Conservation (phyloP, 2,888 invertebrate species). For the Crepidodera aurea region DNA sequence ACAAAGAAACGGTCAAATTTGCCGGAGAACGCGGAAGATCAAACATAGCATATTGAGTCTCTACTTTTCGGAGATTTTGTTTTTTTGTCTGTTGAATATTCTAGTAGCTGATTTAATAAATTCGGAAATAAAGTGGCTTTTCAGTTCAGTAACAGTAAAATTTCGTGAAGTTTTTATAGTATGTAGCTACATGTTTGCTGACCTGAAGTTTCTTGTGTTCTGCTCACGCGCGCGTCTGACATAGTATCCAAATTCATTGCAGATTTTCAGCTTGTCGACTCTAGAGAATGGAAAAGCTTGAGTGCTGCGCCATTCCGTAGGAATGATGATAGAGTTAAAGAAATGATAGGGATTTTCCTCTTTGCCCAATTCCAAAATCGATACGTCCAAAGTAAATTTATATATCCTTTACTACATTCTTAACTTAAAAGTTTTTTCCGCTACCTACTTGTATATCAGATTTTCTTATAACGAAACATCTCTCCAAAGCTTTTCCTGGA, state of each 20-base stretch:
- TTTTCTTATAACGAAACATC: background rate
- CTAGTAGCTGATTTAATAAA: constrained; percentile 21
- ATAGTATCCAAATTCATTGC: constrained; percentile 62
- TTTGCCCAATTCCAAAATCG: constrained; percentile 59
- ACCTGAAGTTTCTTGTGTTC: constrained; percentile 43
- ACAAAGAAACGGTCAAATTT: background rate
- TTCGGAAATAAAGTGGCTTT: constrained; percentile 13
- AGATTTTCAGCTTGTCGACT: constrained; percentile 62
- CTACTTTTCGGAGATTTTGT: constrained; percentile 4
- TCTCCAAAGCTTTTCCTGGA: too few species aligned
- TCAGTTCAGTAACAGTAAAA: constrained; percentile 20
- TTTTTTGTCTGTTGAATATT: constrained; percentile 22
- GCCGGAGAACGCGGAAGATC: background rate
- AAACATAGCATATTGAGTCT: constrained; percentile 5
- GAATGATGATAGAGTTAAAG: constrained; percentile 61
- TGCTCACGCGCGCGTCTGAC: constrained; percentile 51
- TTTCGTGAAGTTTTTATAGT: constrained; percentile 11
- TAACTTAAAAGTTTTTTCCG: constrained; percentile 12
- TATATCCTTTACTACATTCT: constrained; percentile 48
- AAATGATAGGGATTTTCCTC: constrained; percentile 61
- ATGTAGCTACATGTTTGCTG: constrained; percentile 18
- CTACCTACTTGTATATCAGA: constrained; percentile 6
- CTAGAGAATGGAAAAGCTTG: constrained; percentile 59
- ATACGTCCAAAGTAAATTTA: constrained; percentile 56
- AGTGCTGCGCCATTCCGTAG: constrained; percentile 59